These are phyloP conservation scores for Styela clava DNA, from an alignment of 23 tunicate species.

Conservation along the genomic window DNA sequence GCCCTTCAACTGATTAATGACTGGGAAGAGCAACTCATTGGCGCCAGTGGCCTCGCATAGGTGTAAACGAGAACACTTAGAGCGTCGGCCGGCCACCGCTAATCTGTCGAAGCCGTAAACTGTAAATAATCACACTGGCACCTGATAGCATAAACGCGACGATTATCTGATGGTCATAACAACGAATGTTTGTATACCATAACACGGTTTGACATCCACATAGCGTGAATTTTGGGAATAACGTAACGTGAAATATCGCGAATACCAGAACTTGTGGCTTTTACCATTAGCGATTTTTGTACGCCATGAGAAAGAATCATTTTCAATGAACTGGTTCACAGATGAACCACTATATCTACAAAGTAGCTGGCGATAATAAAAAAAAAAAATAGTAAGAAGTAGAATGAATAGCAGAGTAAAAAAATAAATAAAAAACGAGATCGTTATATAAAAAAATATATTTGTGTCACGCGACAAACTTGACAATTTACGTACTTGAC, in stretches of 20 bases:
- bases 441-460: too few species aligned
- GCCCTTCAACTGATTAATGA: conserved; percentile 38
- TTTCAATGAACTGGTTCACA: too few species aligned
- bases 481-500: not conserved
- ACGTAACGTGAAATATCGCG: not conserved
- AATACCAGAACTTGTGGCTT: too few species aligned
- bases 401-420: too few species aligned
- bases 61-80: conserved; percentile 38
- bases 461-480: too few species aligned
- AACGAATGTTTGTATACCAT: conserved; percentile 18
- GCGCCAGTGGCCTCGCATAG: conserved; percentile 31
- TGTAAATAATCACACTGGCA: conserved; percentile 35
- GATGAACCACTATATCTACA: too few species aligned
- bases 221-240: not conserved
- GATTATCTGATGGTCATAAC: conserved; percentile 22
- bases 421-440: too few species aligned
- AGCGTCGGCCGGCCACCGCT: conserved; percentile 25
- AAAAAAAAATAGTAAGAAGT: too few species aligned
- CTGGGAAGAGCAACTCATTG: conserved; percentile 32
- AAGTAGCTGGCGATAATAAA: too few species aligned
- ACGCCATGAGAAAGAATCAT: too few species aligned
- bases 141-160: conserved; percentile 32
- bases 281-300: too few species aligned
- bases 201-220: conserved; percentile 15
- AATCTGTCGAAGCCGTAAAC: conserved; percentile 29